These are phyloP conservation scores for Caradrina kadenii DNA, from an alignment of 2,888 invertebrate species.

Conservation along the genomic window DNA sequence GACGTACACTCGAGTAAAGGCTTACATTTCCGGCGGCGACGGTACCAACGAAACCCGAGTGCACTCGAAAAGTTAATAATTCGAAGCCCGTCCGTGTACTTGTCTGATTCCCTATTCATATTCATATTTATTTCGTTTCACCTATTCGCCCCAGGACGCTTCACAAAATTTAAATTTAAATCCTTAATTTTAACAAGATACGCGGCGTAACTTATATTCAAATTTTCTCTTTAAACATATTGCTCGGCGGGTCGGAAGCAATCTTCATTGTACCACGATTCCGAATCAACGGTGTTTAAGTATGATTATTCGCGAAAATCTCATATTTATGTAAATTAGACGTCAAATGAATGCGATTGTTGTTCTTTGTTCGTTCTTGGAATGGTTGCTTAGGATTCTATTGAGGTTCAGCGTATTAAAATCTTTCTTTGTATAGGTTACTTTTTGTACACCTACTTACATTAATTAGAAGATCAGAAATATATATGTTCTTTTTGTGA, in stretches of 20 bases:
- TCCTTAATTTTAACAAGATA: constrained; percentile 88
- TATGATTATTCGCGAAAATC: constrained; percentile 84
- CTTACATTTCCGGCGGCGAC: constrained; percentile 78
- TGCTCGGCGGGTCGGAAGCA: constrained; percentile 85
- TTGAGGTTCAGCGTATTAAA: constrained; percentile 33
- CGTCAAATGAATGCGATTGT: constrained; percentile 81
- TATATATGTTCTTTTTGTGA: no score
- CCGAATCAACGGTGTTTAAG: constrained; percentile 83
- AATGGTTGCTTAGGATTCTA: constrained; percentile 54
- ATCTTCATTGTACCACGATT: constrained; percentile 82
- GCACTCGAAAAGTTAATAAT: constrained; percentile 89
- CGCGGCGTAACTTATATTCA: constrained; percentile 75
- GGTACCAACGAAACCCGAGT: constrained; percentile 74
- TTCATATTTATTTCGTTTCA: constrained; percentile 90
- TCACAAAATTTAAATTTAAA: constrained; percentile 84
- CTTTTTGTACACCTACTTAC: neutral
- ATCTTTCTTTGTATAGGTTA: constrained; percentile 8
- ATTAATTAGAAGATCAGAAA: no score
- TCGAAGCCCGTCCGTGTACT: constrained; percentile 85
- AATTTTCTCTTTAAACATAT: constrained; percentile 67
- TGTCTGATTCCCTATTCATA: constrained; percentile 89
- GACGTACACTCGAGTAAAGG: constrained; percentile 73
- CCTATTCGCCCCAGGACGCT: constrained; percentile 84
- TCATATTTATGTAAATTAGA: constrained; percentile 88
- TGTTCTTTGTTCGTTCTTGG: constrained; percentile 74